phyloP scores from a whole-genome alignment of 2,888 invertebrate species.

The Zygogramma bicolorata region DNA sequence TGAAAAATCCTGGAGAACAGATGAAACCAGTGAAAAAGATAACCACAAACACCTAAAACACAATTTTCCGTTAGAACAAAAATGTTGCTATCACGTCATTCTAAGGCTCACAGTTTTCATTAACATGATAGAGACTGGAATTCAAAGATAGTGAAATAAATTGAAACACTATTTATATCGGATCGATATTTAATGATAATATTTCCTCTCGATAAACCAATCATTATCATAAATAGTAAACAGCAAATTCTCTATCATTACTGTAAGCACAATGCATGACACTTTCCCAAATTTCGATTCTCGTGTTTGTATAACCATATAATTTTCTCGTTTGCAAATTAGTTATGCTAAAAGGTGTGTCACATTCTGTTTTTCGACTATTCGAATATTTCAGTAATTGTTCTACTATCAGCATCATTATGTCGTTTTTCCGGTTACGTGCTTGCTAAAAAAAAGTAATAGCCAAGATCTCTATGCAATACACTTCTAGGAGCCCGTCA shows the following conservation, averaged over 20 bases:
- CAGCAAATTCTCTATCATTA: background rate
- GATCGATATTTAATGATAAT: background rate
- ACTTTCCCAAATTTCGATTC: background rate
- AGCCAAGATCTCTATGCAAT: too few relatives aligned
- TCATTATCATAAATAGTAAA: background rate
- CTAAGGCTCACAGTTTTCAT: background rate
- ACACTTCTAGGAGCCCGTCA: too few relatives aligned
- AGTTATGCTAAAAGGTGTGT: background rate
- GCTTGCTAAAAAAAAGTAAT: too few relatives aligned
- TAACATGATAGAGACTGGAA: background rate
- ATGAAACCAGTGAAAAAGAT: background rate
- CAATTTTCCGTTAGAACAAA: background rate
- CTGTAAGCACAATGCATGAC: background rate
- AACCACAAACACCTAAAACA: background rate
- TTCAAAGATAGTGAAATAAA: background rate
- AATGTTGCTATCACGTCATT: background rate
- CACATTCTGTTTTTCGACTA: too few relatives aligned
- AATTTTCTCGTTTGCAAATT: background rate
- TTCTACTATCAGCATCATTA: too few relatives aligned
- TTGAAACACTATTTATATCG: background rate
- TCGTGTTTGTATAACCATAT: background rate
- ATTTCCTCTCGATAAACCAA: background rate
- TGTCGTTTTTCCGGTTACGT: too few relatives aligned
- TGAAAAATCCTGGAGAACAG: constrained; percentile 15
- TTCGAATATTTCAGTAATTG: too few relatives aligned